phyloP scores from a whole-genome alignment of 2,113 vertebrate genomes.

The Haliaeetus leucogaster region DNA sequence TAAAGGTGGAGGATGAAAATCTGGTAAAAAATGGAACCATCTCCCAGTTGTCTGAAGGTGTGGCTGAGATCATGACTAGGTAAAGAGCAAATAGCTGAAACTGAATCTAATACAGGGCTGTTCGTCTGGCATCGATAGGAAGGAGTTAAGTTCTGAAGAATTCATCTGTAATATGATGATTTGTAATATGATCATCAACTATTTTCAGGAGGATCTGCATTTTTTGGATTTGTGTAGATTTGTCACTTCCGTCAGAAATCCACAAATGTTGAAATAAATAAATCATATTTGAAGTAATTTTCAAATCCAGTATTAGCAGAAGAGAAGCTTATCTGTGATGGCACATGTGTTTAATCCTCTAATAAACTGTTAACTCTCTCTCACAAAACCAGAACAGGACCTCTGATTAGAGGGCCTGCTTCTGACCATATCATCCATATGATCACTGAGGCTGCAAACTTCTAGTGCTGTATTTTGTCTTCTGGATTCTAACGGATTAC shows the following conservation, averaged over 20 bases:
- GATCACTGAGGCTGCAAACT: background rate
- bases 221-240: background rate
- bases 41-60: background rate
- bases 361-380: background rate
- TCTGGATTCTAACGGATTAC: background rate
- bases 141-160: background rate
- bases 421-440: background rate
- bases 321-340: background rate
- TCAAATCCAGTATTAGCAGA: background rate
- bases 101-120: background rate
- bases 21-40: background rate
- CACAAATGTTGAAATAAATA: background rate
- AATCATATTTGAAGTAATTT: background rate
- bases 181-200: background rate
- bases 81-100: background rate
- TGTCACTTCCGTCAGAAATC: background rate
- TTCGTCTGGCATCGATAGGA: background rate
- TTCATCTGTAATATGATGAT: background rate
- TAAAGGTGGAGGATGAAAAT: background rate
- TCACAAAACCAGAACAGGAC: background rate
- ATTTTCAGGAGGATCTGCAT: background rate
- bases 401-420: background rate
- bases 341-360: background rate
- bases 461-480: background rate
- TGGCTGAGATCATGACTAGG: background rate